Evolutionary conservation across 2,888 invertebrate species (phyloP), one percentile per base, ranked within the genome.

Genomic region (Caradrina clavipalpis): DNA sequence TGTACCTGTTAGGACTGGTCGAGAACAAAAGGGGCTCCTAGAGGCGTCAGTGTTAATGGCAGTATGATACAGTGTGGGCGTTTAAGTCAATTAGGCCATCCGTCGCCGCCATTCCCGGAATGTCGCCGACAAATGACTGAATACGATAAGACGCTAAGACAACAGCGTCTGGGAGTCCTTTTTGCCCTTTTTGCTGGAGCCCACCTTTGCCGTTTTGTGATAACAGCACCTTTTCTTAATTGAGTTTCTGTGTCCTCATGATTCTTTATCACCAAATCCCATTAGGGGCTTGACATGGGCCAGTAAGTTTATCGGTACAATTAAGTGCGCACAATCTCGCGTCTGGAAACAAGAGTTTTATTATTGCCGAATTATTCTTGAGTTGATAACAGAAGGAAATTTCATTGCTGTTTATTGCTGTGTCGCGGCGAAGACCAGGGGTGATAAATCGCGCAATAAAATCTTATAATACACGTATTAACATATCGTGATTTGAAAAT

Each of bases 71-170:
- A 90, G 94, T 91, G 95, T 96, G 93, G 96, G 95, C 95, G 95
- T 93, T 92, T 88, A 92, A 93, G 94, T 95, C 95, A 95, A 95
- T 95, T 95, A 96, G 95, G 91, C 91, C 95, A 94, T 95, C 95
- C 95, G 94, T 91, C 94, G 94, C 89, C 94, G 88, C 92, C 92
- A 93, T 96, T 96, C 95, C 95, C 89, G 94, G 95, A 96, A 95
- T 94, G 94, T 92, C 91, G 89, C 89, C 94, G 90, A 93, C 95
- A 95, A 95, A 95, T 95, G 93, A 93, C 89, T 91, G 89, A 87
- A 83, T 84, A 86, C 91, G 94, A 95, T 95, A 95, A 95, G 92
- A 89, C 83, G 76, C 90, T 88, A 90, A 91, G 89, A 88, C 89
- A 87, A 89, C 87, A 88, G 85, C 89, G 89, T 91, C 87, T 86